These are phyloP conservation scores for Tolmerus cingulatus DNA, from an alignment of 2,888 invertebrate genomes.

Conservation along the genomic window DNA sequence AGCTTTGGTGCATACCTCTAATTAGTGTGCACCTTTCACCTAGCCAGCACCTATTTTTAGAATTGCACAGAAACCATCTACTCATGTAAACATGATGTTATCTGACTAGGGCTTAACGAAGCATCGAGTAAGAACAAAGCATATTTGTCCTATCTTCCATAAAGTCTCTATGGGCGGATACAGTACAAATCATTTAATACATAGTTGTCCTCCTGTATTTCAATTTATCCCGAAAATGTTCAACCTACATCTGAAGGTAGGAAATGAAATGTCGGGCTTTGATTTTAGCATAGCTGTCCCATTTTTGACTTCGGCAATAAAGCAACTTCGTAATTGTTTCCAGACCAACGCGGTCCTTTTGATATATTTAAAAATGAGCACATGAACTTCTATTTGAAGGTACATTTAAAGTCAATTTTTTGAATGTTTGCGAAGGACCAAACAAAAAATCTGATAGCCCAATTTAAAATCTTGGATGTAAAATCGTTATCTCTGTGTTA, in stretches of 20 bases:
- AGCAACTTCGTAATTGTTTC: not conserved
- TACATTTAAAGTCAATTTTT: not conserved
- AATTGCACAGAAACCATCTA: not conserved
- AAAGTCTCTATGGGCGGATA: not conserved
- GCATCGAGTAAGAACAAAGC: not conserved
- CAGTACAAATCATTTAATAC: not conserved
- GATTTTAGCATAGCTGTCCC: not conserved
- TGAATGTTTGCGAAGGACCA: not conserved
- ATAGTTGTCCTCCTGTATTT: not conserved
- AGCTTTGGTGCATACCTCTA: constrained; percentile 10
- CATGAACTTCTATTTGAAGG: not conserved
- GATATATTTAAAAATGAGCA: not conserved
- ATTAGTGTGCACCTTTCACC: not conserved
- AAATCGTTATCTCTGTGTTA: not conserved
- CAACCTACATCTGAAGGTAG: not conserved
- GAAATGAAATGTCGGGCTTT: not conserved
- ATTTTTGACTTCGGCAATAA: not conserved
- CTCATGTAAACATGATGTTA: not conserved
- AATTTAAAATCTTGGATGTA: not conserved
- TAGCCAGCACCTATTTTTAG: not conserved
- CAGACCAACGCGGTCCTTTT: not conserved
- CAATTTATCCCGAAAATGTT: not conserved
- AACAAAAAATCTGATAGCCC: not conserved
- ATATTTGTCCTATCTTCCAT: not conserved
- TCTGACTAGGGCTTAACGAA: not conserved